Conservation (phyloP, 1,140 invertebrate species). For the Bombus pyrosoma region DNA sequence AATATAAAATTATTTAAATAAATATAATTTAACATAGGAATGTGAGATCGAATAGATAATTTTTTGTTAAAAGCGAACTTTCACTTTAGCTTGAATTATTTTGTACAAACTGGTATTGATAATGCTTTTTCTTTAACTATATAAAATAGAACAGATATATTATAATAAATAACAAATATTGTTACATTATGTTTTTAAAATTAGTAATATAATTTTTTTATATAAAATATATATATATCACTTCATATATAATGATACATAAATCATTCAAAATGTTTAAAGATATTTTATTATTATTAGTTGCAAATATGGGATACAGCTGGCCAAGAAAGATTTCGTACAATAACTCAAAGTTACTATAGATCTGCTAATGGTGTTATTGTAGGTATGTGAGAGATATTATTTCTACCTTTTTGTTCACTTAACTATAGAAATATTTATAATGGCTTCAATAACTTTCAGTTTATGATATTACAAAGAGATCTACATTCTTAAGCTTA, state of each 20-base stretch:
- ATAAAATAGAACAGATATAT: too few species aligned
- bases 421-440: not conserved
- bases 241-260: not conserved
- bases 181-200: too few species aligned
- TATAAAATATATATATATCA: not conserved
- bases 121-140: too few species aligned
- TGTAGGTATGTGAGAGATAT: constrained; percentile 84
- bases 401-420: constrained; percentile 4
- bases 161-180: too few species aligned
- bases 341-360: constrained; percentile 97
- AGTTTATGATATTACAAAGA: constrained; percentile 97
- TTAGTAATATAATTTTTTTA: not conserved
- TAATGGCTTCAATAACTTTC: constrained; percentile 71
- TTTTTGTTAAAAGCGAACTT: not conserved
- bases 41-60: not conserved
- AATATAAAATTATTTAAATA: not conserved
- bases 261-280: not conserved
- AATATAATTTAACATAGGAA: not conserved
- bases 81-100: not conserved
- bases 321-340: constrained; percentile 95
- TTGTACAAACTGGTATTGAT: too few species aligned
- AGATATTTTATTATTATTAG: constrained; percentile 80
- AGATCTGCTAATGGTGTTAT: constrained; percentile 96
- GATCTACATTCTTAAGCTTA: constrained; percentile 93
- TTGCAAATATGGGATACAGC: constrained; percentile 97